Percentiles rank a stretch among this genome's conserved stretches.
Evolutionary conservation across 2,888 invertebrate genomes (phyloP).

Genomic region (Eupeodes luniger): DNA sequence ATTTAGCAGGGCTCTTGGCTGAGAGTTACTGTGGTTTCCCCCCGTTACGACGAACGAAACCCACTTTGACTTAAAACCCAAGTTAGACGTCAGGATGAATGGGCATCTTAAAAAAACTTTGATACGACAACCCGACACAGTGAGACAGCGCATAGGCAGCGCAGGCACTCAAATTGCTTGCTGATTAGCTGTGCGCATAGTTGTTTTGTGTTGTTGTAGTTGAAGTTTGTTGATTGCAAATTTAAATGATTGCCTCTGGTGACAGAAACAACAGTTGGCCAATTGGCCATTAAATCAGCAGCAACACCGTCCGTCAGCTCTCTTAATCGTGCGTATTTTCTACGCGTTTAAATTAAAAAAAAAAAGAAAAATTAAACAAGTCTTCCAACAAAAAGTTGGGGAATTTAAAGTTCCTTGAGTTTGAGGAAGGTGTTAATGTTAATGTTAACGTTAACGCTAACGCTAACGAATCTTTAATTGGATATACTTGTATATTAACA

Average conservation of each 20-base stretch:
- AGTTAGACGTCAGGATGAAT: slow-evolving; percentile 74
- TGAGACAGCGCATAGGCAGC: slow-evolving; percentile 50
- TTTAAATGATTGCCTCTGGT: slow-evolving; percentile 73
- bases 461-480: slow-evolving; percentile 44
- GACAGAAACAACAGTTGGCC: slow-evolving; percentile 72
- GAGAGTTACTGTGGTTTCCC: neutral
- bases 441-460: slow-evolving; percentile 20
- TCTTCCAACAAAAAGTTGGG: slow-evolving; percentile 8
- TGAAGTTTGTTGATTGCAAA: slow-evolving; percentile 66
- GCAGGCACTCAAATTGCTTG: slow-evolving; percentile 68
- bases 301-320: neutral
- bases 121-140: slow-evolving; percentile 49
- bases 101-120: slow-evolving; percentile 50
- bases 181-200: slow-evolving; percentile 73
- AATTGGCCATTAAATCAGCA: slow-evolving; percentile 70
- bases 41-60: slow-evolving; percentile 30
- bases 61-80: slow-evolving; percentile 71
- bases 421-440: slow-evolving; percentile 15
- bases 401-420: slow-evolving; percentile 5
- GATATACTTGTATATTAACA: slow-evolving; percentile 29
- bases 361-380: slow-evolving; percentile 9
- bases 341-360: slow-evolving; percentile 2
- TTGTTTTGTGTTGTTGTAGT: neutral
- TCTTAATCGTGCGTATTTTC: slow-evolving; percentile 66
- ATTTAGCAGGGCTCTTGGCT: slow-evolving; percentile 7